Percentiles rank a stretch among this genome's conserved stretches.
phyloP scores from a whole-genome alignment of 2,888 invertebrate genomes.

The Diplolepis rosae region DNA sequence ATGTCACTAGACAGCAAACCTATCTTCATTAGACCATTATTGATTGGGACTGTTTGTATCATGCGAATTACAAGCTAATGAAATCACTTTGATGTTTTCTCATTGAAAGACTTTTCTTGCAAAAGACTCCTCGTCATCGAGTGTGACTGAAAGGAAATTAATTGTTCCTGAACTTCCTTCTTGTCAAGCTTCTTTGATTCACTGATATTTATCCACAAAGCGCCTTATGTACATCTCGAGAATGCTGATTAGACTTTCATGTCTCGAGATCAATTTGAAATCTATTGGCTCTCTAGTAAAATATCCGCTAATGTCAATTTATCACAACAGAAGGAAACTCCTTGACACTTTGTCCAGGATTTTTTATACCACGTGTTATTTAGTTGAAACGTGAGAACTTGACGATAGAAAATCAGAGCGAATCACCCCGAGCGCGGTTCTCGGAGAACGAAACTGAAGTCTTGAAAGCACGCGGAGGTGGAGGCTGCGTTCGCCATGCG shows the following conservation, averaged over 20 bases:
- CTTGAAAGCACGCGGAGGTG: constrained; percentile 19
- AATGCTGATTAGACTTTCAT: constrained; percentile 19
- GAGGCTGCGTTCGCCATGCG: constrained; percentile 29
- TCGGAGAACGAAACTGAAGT: constrained; percentile 31
- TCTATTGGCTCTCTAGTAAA: too few relatives aligned
- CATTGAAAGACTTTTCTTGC: neutral
- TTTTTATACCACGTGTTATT: neutral
- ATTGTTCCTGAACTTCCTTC: neutral
- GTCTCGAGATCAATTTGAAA: neutral
- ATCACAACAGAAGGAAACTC: neutral
- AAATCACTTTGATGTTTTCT: too few relatives aligned
- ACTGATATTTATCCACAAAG: constrained; percentile 2
- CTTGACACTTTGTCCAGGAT: neutral
- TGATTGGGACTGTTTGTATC: neutral
- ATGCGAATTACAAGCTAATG: too few relatives aligned
- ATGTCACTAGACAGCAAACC: neutral
- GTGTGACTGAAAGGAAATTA: neutral
- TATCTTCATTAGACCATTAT: neutral
- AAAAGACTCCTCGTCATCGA: neutral
- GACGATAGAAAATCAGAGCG: constrained; percentile 12
- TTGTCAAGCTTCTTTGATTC: neutral
- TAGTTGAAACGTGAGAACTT: neutral
- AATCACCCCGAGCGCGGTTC: constrained; percentile 29
- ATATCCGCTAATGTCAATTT: constrained; percentile 1
- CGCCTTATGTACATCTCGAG: neutral